phyloP scores from a whole-genome alignment of 2,797 vertebrate genomes.

The Pangasius krempfi region DNA sequence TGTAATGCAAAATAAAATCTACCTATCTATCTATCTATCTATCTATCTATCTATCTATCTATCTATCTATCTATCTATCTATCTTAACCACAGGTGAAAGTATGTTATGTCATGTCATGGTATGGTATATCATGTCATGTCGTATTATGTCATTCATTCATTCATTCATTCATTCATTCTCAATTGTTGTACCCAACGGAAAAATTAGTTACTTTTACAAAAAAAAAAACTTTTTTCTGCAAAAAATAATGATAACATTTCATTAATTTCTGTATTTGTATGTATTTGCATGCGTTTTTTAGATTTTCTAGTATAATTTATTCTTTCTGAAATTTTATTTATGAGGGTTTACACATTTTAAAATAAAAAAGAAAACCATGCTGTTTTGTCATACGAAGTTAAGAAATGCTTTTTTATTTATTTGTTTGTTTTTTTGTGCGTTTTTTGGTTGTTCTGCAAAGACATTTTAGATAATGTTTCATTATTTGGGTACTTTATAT shows the following conservation, averaged over 20 bases:
- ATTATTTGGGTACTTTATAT: no score
- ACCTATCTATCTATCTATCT: not conserved
- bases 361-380: no score
- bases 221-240: no score
- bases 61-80: not conserved
- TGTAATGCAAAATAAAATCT: not conserved
- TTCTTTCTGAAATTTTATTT: not conserved
- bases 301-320: not conserved
- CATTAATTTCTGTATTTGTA: no score
- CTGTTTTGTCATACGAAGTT: no score
- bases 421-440: no score
- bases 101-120: not conserved
- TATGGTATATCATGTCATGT: no score
- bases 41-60: slow-evolving; percentile 9
- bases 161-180: no score
- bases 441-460: no score
- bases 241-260: no score
- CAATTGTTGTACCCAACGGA: no score
- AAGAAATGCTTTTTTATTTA: not conserved
- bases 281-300: not conserved
- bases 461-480: not conserved
- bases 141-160: no score
- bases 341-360: not conserved
- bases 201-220: not conserved
- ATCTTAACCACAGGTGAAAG: not conserved